Base-by-base conservation (phyloP, 2,113 vertebrate species). In the Lucifuga dentata region DNA sequence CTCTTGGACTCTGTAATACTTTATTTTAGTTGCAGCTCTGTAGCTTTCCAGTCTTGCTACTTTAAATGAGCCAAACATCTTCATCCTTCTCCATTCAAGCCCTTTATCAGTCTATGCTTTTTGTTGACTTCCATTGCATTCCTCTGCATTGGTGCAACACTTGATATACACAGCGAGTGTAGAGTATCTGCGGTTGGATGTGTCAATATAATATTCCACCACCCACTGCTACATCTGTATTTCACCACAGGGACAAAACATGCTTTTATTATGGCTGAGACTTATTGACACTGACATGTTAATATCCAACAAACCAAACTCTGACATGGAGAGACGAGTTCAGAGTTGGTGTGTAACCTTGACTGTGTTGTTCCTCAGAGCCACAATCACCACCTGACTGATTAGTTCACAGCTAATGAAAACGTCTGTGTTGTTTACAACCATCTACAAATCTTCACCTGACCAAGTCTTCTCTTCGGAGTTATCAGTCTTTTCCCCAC, bases 391-490 rank as follows among this genome's bases (percentile, higher is more conserved):
- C 5, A 15, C 11, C 76, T 81, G 73, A 85, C 83, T 86, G 78
- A 88, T 88, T 76, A 86, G 73, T 73, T 69, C 62, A 56, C 63
- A 52, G 65, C 63, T 85, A 85, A 89, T 89, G 82, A 87, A 89
- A 87, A 83, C 2, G 60, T 83, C 55, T 0, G 2, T 0, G 39
- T 69, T 82, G 75, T 89, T 88, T 80, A 87, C 75, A 77, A 35
- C 74, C 43, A 8, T 41, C 65, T 66, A 84, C 78, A 83, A 84
- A 83, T 85, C 81, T 75, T 50, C 67, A 53, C 68, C 53, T 65
- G 64, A 78, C 70, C 69, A 52, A 75, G 59, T 58, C 53, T 20
- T 55, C 62, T 43, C 83, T 62, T 13, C 68, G 53, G 52, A 40
- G 64, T 58, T 77, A 73, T 73, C 62, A 16, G 26, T 61, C 48